Evolutionary conservation across 2,797 vertebrate species (phyloP), one percentile per base, ranked within the genome.

Genomic region (Spea hammondii): DNA sequence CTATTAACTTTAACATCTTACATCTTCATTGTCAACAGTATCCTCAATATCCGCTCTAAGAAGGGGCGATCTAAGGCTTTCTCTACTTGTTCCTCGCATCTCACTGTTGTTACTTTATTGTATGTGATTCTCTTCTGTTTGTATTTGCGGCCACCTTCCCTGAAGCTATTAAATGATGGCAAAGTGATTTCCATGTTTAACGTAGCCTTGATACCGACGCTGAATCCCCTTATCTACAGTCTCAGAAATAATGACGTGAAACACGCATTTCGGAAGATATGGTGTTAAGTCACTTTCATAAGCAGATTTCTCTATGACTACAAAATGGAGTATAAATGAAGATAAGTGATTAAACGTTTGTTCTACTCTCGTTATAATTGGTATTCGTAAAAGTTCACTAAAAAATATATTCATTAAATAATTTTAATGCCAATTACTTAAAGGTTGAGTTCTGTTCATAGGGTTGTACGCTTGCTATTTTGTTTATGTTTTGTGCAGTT

Each of bases 201-300:
- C 48, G 84, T 83, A 7, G 76, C 85, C 82, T 51, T 88, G 60
- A 88, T 86, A 1, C 86, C 85, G 14, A 76, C 84, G 84, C 83
- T 88, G 17, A 88, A 87, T 32, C 85, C 85, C 6, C 69, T 88
- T 0, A 87, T 88, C 59, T 88, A 87, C 8, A 87, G 84, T 17
- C 62, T 87, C 32, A 85, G 88, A 69, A 89, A 87, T 72, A 87
- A 88, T 48, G 86, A 86, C 71, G 84, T 87, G 32, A 74, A 79
- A 0, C 62, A 77, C 0, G 84, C 85, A 1, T 47, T 87, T 50
- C 70, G 50, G 57, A 88, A 83, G 67, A 6, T 85, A 9, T 51
- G 64, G 44, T 5, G 9, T 2, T 62, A 50, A 47, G 59, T 12
- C 32, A 32, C 32, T 32, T 32, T 32, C 32, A 32, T 3, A 32